Evolutionary conservation across 2,113 vertebrate species (phyloP).

Genomic region (Osmerus eperlanus): DNA sequence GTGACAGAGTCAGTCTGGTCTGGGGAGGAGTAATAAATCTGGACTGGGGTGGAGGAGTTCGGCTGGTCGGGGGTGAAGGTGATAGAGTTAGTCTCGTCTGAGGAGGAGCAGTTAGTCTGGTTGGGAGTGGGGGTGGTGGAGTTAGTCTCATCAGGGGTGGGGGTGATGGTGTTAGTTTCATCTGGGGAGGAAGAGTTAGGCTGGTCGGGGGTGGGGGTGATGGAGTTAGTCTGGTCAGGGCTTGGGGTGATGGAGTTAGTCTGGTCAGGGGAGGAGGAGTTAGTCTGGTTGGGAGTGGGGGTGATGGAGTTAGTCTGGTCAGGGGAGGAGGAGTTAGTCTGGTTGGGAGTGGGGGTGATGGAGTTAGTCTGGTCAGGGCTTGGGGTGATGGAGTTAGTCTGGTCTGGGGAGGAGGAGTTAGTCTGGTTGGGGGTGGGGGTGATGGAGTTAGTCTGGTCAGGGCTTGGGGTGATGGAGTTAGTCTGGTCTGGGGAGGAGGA

Average conservation of each 20-base stretch:
- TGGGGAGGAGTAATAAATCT: neutral
- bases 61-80: neutral
- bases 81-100: neutral
- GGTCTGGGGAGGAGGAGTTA: no score
- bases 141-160: neutral
- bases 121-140: neutral
- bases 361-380: no score
- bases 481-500: neutral
- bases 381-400: no score
- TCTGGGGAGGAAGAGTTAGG: slow-evolving; percentile 4
- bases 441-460: no score
- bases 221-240: slow-evolving; percentile 4
- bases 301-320: no score
- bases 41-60: neutral
- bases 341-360: no score
- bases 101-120: neutral
- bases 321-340: no score
- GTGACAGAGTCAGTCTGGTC: neutral
- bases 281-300: no score
- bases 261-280: no score
- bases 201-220: slow-evolving; percentile 17
- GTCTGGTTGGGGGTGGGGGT: no score
- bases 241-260: neutral
- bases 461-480: neutral
- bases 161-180: neutral